A percentile compares a stretch with the other conserved stretches of the same genome.
Conservation (phyloP, 2,797 vertebrate species). For the Antennarius maculatus region DNA sequence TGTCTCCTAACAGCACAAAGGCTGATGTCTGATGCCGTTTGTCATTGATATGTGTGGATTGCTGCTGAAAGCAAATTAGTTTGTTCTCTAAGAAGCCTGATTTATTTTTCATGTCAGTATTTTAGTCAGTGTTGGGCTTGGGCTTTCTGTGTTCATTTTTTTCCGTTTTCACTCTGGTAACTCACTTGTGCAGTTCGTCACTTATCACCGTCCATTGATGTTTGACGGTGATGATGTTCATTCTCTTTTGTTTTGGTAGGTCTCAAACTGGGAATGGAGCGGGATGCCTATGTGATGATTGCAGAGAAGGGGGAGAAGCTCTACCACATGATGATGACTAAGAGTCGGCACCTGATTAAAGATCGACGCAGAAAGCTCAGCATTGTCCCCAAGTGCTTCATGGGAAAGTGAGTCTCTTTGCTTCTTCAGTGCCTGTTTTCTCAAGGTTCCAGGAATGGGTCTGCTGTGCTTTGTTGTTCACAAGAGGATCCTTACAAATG, state of each 20-base stretch:
- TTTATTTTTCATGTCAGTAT: slow-evolving; percentile 32
- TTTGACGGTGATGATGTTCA: slow-evolving; percentile 8
- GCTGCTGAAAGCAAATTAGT: slow-evolving; percentile 12
- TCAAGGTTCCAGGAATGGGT: slow-evolving; percentile 48
- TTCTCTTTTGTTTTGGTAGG: slow-evolving; percentile 73
- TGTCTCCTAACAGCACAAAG: slow-evolving; percentile 54
- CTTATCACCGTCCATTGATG: not conserved
- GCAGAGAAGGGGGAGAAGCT: slow-evolving; percentile 98
- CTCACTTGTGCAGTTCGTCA: not conserved
- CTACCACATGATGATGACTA: slow-evolving; percentile 98
- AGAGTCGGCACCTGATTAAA: slow-evolving; percentile 94
- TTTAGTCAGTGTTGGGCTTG: not conserved
- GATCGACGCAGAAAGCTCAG: slow-evolving; percentile 95
- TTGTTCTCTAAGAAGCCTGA: slow-evolving; percentile 8
- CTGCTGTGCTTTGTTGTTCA: slow-evolving; percentile 48
- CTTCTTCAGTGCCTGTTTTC: slow-evolving; percentile 11
- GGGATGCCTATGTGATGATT: slow-evolving; percentile 97
- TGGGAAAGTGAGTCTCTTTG: slow-evolving; percentile 94
- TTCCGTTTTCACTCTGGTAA: slow-evolving; percentile 19
- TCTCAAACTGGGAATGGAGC: slow-evolving; percentile 97
- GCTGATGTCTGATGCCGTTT: slow-evolving; percentile 20
- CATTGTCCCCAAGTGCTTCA: slow-evolving; percentile 97
- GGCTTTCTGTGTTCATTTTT: slow-evolving; percentile 30
- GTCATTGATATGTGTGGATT: slow-evolving; percentile 27
- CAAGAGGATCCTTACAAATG: slow-evolving; percentile 60